phyloP scores from a whole-genome alignment of 1,140 invertebrate genomes.

The Laodelphax striatellus region DNA sequence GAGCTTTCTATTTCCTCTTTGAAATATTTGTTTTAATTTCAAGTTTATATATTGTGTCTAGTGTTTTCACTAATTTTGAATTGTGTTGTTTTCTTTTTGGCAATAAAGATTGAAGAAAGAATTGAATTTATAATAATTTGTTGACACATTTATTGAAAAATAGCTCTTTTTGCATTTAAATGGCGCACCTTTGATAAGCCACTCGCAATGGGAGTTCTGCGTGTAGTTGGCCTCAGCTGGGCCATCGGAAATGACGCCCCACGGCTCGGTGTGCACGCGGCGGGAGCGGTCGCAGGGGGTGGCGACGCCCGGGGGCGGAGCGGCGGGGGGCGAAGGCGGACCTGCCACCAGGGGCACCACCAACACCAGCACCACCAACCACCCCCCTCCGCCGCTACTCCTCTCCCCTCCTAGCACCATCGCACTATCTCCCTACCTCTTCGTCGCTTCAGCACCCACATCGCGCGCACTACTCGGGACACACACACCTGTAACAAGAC shows the following conservation, averaged over 20 bases:
- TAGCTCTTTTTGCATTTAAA: no score
- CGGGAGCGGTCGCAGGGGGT: conserved; percentile 64
- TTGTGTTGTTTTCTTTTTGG: no score
- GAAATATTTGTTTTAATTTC: no score
- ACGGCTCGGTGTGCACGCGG: conserved; percentile 62
- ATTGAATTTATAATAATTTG: no score
- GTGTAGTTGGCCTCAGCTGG: conserved; percentile 75
- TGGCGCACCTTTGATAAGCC: conserved; percentile 72
- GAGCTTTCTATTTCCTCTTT: no score
- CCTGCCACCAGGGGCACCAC: background rate
- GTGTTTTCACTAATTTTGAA: no score
- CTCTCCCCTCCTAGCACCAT: background rate
- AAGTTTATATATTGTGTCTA: no score
- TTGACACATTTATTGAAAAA: no score
- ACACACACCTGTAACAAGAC: background rate
- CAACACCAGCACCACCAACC: conserved; percentile 1
- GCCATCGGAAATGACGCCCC: conserved; percentile 85
- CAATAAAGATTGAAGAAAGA: no score
- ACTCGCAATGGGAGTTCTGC: conserved; percentile 88
- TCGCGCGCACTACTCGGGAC: background rate
- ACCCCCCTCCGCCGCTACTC: background rate
- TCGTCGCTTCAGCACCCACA: background rate
- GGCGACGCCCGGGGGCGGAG: background rate
- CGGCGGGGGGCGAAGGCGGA: background rate
- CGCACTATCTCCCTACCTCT: background rate